Evolutionary conservation across 2,797 vertebrate species (phyloP).

Genomic region (Scomberomorus guttatus): DNA sequence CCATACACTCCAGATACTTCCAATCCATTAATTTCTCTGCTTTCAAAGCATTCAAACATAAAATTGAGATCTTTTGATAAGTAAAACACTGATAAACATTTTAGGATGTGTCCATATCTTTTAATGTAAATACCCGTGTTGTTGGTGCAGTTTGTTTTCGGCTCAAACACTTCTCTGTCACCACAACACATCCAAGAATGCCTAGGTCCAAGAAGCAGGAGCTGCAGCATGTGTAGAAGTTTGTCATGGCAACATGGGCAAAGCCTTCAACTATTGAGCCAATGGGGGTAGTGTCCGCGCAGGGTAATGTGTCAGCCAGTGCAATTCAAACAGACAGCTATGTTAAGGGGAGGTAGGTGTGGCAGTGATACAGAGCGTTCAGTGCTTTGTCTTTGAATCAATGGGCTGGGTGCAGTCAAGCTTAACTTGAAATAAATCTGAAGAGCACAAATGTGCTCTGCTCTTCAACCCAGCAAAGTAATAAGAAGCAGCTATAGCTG

Average conservation of each 20-base stretch:
- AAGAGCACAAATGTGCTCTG: constrained; percentile 8
- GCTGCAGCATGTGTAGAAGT: constrained; percentile 53
- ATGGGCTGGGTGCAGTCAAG: constrained; percentile 22
- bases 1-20: neutral
- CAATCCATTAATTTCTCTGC: neutral
- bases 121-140: constrained; percentile 65
- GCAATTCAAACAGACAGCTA: constrained; percentile 70
- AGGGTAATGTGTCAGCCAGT: constrained; percentile 55
- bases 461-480: constrained; percentile 20
- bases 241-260: constrained; percentile 78
- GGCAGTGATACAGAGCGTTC: constrained; percentile 25
- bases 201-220: constrained; percentile 44
- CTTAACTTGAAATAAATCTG: constrained; percentile 30
- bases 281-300: constrained; percentile 60
- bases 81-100: neutral
- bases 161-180: constrained; percentile 67
- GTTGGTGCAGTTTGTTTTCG: constrained; percentile 66
- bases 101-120: neutral
- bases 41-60: neutral
- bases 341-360: constrained; percentile 50
- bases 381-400: constrained; percentile 49
- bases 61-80: neutral
- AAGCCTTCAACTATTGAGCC: constrained; percentile 60
- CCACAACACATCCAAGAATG: constrained; percentile 71
- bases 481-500: constrained; percentile 18